A percentile compares a stretch with the other conserved stretches of the same genome.
Conservation (phyloP, 2,113 vertebrate genomes). For the Marmota monax region DNA sequence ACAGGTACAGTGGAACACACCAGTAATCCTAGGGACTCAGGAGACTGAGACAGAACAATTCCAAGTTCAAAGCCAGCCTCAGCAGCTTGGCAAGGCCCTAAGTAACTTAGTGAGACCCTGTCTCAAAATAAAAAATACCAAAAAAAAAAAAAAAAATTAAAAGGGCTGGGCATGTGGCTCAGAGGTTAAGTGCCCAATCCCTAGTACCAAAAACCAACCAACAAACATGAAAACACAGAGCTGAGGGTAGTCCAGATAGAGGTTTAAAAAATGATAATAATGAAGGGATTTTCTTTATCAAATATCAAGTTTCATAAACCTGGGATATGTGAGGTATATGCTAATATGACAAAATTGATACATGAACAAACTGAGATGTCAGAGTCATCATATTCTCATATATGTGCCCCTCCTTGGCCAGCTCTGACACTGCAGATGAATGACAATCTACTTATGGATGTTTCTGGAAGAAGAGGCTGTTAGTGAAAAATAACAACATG, state of each 20-base stretch:
- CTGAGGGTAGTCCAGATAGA: too few relatives aligned
- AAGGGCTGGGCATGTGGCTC: too few relatives aligned
- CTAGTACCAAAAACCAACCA: too few relatives aligned
- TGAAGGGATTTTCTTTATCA: background rate
- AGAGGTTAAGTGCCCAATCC: too few relatives aligned
- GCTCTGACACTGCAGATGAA: background rate
- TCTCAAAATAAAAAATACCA: too few relatives aligned
- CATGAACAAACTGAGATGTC: background rate
- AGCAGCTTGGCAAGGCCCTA: too few relatives aligned
- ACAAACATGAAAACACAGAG: background rate
- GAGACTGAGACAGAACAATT: too few relatives aligned
- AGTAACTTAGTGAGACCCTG: too few relatives aligned
- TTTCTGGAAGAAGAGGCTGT: background rate
- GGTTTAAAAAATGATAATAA: background rate
- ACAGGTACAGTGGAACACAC: too few relatives aligned
- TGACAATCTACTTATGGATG: background rate
- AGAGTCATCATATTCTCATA: background rate
- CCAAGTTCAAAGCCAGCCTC: too few relatives aligned
- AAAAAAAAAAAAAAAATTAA: too few relatives aligned
- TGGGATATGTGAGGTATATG: background rate
- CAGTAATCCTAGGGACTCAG: too few relatives aligned
- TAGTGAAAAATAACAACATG: background rate
- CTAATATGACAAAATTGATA: background rate
- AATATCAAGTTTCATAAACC: background rate
- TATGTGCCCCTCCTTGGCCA: accelerated